Conservation (phyloP, 2,888 invertebrate genomes). For the Leptopterna dolabrata region DNA sequence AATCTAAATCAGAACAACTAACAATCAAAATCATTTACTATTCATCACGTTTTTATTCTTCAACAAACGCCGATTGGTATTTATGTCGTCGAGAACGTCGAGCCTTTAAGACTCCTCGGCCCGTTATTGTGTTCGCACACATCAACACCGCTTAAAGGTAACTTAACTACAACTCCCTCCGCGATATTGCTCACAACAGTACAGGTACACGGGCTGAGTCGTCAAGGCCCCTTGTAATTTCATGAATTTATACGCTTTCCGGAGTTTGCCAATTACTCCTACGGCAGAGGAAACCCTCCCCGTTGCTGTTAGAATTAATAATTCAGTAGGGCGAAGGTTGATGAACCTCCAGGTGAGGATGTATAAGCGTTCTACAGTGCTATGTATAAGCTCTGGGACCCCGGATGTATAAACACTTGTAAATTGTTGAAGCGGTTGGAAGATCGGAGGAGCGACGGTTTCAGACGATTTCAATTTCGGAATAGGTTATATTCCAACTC, state of each 20-base stretch:
- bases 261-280: conserved; percentile 36
- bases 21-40: too few relatives aligned
- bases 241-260: conserved; percentile 38
- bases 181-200: conserved; percentile 31
- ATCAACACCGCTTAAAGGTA: not conserved
- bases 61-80: too few relatives aligned
- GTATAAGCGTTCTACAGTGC: conserved; percentile 28
- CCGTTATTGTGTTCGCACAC: conserved; percentile 7
- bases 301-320: not conserved
- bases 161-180: not conserved
- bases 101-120: not conserved
- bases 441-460: not conserved
- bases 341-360: not conserved
- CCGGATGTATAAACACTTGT: conserved; percentile 27
- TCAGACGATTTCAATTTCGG: not conserved
- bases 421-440: not conserved
- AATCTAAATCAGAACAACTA: too few relatives aligned
- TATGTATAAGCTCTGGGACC: not conserved
- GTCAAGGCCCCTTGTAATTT: conserved; percentile 23
- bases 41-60: too few relatives aligned
- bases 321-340: conserved; percentile 7
- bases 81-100: not conserved
- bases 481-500: not conserved
- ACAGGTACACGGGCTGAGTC: conserved; percentile 22
- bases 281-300: not conserved